Evolutionary conservation across 2,113 vertebrate species (phyloP).

Genomic region (Desmodus rotundus): DNA sequence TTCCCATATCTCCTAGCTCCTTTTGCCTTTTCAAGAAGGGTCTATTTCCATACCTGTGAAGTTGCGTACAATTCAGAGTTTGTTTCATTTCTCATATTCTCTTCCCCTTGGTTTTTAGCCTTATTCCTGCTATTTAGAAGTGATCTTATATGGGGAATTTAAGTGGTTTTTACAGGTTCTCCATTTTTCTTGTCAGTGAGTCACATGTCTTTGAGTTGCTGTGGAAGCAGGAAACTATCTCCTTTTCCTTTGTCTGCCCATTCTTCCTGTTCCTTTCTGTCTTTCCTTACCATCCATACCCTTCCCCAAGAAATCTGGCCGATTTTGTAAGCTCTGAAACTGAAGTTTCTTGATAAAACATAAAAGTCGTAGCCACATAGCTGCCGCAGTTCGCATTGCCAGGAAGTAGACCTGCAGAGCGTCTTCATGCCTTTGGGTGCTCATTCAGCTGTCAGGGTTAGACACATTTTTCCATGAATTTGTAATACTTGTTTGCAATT

Average conservation of each 20-base stretch:
- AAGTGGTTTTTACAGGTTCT: neutral
- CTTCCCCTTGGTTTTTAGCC: neutral
- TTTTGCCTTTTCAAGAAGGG: neutral
- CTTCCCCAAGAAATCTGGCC: neutral
- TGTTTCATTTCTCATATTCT: neutral
- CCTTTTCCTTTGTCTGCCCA: neutral
- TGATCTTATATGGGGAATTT: neutral
- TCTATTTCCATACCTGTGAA: neutral
- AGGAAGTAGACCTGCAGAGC: neutral
- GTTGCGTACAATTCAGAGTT: neutral
- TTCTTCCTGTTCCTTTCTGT: neutral
- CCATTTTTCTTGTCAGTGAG: neutral
- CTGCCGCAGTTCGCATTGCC: neutral
- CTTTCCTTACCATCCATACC: neutral
- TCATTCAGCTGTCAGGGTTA: neutral
- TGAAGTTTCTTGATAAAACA: neutral
- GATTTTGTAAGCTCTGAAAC: neutral
- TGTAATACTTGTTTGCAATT: neutral
- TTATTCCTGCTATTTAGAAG: conserved; percentile 5
- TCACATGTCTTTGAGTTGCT: conserved; percentile 35
- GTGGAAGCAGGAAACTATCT: neutral
- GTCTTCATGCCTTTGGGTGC: neutral
- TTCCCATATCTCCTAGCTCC: neutral
- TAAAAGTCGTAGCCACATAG: neutral
- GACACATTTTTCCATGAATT: neutral